Evolutionary conservation across 2,113 vertebrate genomes (phyloP), one percentile per base, ranked within the genome.

Genomic region (Falcunculus frontatus): DNA sequence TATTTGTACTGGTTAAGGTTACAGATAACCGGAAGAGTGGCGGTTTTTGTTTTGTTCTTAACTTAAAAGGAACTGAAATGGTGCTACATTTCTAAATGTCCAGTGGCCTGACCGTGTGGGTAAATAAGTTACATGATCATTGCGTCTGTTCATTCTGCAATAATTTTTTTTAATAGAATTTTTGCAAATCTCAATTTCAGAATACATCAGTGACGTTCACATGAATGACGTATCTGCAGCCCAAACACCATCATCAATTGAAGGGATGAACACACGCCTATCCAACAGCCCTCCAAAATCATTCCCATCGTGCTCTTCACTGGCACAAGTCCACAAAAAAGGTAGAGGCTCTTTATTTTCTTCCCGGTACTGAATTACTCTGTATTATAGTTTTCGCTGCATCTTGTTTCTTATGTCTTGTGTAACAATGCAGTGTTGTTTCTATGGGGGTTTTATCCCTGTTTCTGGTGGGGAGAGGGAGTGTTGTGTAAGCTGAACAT

Each of bases 251-350:
- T 93, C 96, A 69, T 92, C 97, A 53, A 97, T 95, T 88, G 99
- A 99, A 87, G 98, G 95, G 59, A 91, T 98, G 77, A 97, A 97
- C 95, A 75, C 98, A 79, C 99, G 98, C 94, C 97, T 99, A 77
- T 99, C 99, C 94, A 98, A 96, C 98, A 99, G 99, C 88, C 99
- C 99, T 20, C 99, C 99, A 57, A 99, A 99, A 95, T 98, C 98
- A 46, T 95, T 97, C 84, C 98, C 97, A 32, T 96, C 98, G 0
- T 99, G 99, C 98, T 97, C 98, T 39, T 98, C 98, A 33, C 85
- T 99, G 63, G 98, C 97, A 91, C 90, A 98, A 25, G 93, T 98
- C 70, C 99, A 99, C 94, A 99, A 99, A 96, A 99, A 99, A 99
- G 99, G 99, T 99, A 98, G 13, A 29, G 33, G 7, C 18, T 47